Evolutionary conservation across 2,888 invertebrate genomes (phyloP), one percentile per base, ranked within the genome.

Genomic region (Crepidodera aurea): DNA sequence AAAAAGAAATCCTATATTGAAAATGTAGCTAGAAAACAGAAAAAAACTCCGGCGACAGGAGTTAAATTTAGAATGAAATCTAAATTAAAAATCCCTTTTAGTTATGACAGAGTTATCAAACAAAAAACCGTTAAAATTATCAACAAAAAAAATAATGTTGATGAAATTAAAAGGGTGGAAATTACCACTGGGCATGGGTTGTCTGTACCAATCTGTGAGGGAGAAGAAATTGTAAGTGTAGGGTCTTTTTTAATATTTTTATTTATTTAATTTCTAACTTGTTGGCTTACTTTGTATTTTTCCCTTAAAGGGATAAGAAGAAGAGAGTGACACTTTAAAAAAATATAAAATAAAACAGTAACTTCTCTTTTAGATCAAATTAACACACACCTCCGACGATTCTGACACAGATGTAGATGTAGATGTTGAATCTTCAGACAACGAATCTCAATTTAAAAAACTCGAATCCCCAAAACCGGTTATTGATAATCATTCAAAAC

Each of bases 401-500:
- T 75, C 74, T 34, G 75, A 76, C 54, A 74, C 74, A 48, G 88
- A 88, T 69, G 82, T 86, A 67, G 88, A 88, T 60, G 81, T 88
- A 65, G 87, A 88, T 63, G 79, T 87, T 67, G 87, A 86, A 72
- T 85, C 85, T 70, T 84, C 83, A 48, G 81, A 77, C 64, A 84
- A 83, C 37, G 67, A 66, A 40, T 39, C 39, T 29, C 29, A 44
- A 18, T n/a, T 19, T n/a, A 56, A 34, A n/a, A 37, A 13, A 39
- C 2, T 32, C 25, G 25, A 51, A 22, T 4, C 12, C 42, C 32
- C 51, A 12, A 63, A 61, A 50, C 12, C 40, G 2, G 6, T 40
- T 10, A 50, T 10, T n/a, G 42, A 7, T 1, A 27, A n/a, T 19
- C 13, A 50, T 12, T 22, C 13, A 40, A 44, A 32, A 46, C 18